Conservation (phyloP, 2,113 vertebrate species). For the Orcinus orca region DNA sequence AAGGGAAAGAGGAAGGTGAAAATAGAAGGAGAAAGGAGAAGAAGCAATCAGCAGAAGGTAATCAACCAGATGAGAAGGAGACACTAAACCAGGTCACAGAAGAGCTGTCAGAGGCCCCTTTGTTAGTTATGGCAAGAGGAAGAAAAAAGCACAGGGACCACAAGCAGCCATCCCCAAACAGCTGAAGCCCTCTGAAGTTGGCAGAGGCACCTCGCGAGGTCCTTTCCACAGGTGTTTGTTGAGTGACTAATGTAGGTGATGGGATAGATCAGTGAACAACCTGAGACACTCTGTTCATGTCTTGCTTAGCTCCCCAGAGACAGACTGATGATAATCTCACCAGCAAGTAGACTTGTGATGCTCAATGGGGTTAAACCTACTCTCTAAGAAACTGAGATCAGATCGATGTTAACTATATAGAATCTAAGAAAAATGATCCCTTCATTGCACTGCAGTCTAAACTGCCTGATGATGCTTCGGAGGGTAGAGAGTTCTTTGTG, state of each 20-base stretch:
- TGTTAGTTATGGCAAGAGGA: not conserved
- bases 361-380: not conserved
- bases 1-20: not conserved
- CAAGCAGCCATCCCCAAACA: not conserved
- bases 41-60: not conserved
- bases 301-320: not conserved
- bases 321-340: not conserved
- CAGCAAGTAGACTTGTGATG: not conserved
- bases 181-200: not conserved
- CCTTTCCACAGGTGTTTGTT: not conserved
- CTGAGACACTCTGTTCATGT: no score
- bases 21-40: not conserved
- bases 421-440: not conserved
- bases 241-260: not conserved
- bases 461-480: not conserved
- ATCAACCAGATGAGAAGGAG: not conserved
- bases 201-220: rapidly evolving
- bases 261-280: not conserved
- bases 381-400: not conserved
- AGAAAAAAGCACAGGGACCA: not conserved
- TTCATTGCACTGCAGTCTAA: not conserved
- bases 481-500: not conserved
- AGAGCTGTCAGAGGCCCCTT: not conserved
- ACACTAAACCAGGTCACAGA: not conserved
- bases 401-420: not conserved